phyloP scores from a whole-genome alignment of 1,140 invertebrate genomes.

The Saccostrea glomerata region DNA sequence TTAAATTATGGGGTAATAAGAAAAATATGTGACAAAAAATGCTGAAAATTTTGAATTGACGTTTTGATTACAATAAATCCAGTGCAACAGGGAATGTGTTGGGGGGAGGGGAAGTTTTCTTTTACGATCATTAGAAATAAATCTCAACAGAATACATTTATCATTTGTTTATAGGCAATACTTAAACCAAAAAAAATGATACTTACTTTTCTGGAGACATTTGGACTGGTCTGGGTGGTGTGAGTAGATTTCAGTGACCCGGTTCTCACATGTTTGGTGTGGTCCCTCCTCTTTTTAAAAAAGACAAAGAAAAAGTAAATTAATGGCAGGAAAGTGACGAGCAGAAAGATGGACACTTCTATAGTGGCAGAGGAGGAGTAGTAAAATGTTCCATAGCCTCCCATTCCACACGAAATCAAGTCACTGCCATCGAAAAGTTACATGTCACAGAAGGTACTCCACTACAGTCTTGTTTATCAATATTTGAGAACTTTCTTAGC shows the following conservation, averaged over 20 bases:
- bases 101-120: too few relatives aligned
- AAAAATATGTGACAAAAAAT: too few relatives aligned
- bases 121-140: neutral
- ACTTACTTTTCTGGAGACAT: constrained; percentile 68
- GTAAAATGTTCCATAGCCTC: constrained; percentile 41
- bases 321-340: constrained; percentile 43
- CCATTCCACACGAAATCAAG: constrained; percentile 5
- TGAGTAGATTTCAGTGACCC: constrained; percentile 65
- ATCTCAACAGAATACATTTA: neutral
- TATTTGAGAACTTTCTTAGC: neutral
- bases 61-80: neutral
- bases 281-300: constrained; percentile 69
- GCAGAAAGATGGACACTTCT: constrained; percentile 23
- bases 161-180: too few relatives aligned
- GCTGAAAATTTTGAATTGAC: too few relatives aligned
- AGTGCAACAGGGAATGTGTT: neutral
- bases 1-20: neutral
- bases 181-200: neutral
- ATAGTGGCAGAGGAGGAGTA: neutral
- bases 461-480: too few relatives aligned
- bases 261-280: constrained; percentile 63
- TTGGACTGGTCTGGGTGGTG: constrained; percentile 69
- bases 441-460: neutral
- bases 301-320: constrained; percentile 61
- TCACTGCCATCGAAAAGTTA: neutral